A percentile compares a stretch with the other conserved stretches of the same genome.
Evolutionary conservation across 1,140 invertebrate species (phyloP).

Genomic region (Dendroctonus ponderosae): DNA sequence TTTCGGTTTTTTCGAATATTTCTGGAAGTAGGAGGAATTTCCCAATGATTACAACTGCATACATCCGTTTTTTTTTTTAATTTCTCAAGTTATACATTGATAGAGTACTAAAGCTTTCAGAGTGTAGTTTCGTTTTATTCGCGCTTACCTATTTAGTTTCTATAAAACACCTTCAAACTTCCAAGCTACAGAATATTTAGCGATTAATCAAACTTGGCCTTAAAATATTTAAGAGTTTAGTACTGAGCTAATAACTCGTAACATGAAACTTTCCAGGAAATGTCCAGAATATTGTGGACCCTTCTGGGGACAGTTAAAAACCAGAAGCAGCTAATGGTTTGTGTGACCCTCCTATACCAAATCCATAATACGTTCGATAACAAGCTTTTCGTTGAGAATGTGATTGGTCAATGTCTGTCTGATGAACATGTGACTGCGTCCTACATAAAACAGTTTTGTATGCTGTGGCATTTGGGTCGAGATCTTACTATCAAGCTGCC

Average conservation of each 20-base stretch:
- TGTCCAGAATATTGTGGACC: conserved; percentile 68
- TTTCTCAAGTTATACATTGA: no score
- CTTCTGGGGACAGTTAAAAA: conserved; percentile 61
- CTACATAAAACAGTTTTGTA: conserved; percentile 72
- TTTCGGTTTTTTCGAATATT: no score
- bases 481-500: conserved; percentile 59
- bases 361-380: conserved; percentile 67
- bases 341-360: conserved; percentile 69
- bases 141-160: no score
- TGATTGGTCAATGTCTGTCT: conserved; percentile 61
- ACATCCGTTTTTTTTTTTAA: no score
- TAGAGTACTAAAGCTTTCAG: no score
- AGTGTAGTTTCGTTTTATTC: no score
- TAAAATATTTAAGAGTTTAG: background rate
- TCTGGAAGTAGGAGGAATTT: no score
- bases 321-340: conserved; percentile 61
- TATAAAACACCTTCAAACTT: no score
- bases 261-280: conserved; percentile 51
- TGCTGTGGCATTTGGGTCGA: conserved; percentile 78
- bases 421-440: conserved; percentile 57
- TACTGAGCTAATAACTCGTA: background rate
- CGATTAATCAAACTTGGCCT: background rate
- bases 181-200: background rate
- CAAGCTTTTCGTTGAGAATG: conserved; percentile 63
- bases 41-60: no score